Conservation (phyloP, 2,113 vertebrate species). For the Oncorhynchus keta region DNA sequence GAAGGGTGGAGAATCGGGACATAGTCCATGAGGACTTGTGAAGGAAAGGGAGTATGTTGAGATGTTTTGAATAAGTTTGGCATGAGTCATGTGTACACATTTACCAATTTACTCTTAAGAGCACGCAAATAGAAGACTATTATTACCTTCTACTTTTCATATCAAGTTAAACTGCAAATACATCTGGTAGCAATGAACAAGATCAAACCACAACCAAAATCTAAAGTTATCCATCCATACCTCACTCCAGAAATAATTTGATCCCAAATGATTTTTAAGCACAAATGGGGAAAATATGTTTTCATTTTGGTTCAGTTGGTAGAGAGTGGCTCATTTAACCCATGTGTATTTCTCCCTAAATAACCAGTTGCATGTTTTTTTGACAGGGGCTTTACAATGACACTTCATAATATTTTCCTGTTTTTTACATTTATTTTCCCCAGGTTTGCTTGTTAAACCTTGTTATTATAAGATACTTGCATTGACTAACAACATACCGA, state of each 20-base stretch:
- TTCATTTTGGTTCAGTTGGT: neutral
- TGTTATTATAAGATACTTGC: neutral
- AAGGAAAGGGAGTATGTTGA: no score
- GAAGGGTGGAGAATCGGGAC: no score
- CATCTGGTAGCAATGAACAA: neutral
- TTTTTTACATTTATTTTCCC: neutral
- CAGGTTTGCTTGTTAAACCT: neutral
- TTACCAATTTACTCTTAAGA: no score
- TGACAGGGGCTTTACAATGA: neutral
- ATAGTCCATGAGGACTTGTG: no score
- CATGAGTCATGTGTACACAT: no score
- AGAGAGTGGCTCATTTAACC: slow-evolving; percentile 8
- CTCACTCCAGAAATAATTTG: neutral
- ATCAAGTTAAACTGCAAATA: neutral
- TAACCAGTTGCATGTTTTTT: neutral
- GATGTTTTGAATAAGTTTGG: no score
- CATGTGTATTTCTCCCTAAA: neutral
- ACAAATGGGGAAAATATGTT: neutral
- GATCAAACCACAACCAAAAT: neutral
- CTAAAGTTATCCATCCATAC: neutral
- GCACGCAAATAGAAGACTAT: neutral
- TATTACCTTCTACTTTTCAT: neutral
- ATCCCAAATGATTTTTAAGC: neutral
- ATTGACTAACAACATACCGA: neutral
- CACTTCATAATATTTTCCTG: slow-evolving; percentile 1